These are phyloP conservation scores for Palaemon carinicauda DNA, from an alignment of 1,140 invertebrate genomes.

Conservation along the genomic window DNA sequence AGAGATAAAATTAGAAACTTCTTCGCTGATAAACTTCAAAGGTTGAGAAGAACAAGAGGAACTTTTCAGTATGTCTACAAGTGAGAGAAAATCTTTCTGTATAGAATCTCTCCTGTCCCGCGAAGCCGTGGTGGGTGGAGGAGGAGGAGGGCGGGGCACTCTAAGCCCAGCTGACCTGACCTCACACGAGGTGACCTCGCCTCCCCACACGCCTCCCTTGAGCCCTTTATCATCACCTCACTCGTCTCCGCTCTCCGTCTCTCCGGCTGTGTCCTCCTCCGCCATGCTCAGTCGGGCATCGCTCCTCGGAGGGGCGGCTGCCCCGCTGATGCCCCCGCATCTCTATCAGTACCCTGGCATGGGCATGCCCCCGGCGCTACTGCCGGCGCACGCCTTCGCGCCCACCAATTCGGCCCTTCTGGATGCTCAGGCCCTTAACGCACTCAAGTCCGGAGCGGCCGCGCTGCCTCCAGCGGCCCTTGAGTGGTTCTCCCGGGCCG, in stretches of 20 bases:
- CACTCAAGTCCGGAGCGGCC: slow-evolving; percentile 50
- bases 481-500: slow-evolving; percentile 56
- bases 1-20: no score
- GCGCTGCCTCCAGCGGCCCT: slow-evolving; percentile 47
- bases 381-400: slow-evolving; percentile 49
- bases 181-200: slow-evolving; percentile 24
- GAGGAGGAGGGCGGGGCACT: neutral
- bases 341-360: slow-evolving; percentile 54
- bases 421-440: slow-evolving; percentile 55
- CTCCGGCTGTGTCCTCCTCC: slow-evolving; percentile 38
- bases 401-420: slow-evolving; percentile 45
- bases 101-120: slow-evolving; percentile 59
- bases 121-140: slow-evolving; percentile 17
- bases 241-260: slow-evolving; percentile 17
- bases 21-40: no score
- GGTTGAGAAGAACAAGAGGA: neutral
- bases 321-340: slow-evolving; percentile 49
- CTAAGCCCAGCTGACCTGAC: slow-evolving; percentile 28
- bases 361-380: slow-evolving; percentile 24
- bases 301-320: slow-evolving; percentile 39
- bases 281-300: slow-evolving; percentile 39
- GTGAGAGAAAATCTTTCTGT: slow-evolving; percentile 59
- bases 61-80: slow-evolving; percentile 23
- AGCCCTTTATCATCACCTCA: slow-evolving; percentile 52
- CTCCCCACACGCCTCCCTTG: slow-evolving; percentile 41